Evolutionary conservation across 2,888 invertebrate genomes (phyloP).

Genomic region (Volucella zonaria): DNA sequence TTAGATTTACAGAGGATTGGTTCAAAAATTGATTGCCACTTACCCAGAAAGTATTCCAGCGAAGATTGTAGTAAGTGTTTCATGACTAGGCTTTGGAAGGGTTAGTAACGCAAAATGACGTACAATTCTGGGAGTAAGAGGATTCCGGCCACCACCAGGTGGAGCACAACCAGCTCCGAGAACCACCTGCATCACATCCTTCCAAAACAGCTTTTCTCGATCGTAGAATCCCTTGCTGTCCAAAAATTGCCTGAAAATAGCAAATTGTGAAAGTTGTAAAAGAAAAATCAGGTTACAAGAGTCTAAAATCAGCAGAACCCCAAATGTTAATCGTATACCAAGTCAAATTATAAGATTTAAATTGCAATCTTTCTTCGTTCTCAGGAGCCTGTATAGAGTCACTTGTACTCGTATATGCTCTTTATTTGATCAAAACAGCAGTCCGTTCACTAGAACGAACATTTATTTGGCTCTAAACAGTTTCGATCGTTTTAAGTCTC

Average conservation of each 20-base stretch:
- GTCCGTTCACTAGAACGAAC: too few species aligned
- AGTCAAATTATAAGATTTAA: neutral
- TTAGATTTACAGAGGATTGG: neutral
- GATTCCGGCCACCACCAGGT: conserved; percentile 94
- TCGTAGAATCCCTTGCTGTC: conserved; percentile 90
- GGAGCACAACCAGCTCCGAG: conserved; percentile 95
- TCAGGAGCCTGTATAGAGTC: too few species aligned
- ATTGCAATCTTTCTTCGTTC: too few species aligned
- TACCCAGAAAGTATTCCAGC: conserved; percentile 80
- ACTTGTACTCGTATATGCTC: too few species aligned
- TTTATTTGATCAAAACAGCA: too few species aligned
- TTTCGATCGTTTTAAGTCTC: too few species aligned
- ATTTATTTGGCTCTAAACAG: too few species aligned
- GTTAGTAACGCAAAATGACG: conserved; percentile 94
- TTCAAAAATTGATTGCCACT: conserved; percentile 2
- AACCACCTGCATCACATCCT: conserved; percentile 91
- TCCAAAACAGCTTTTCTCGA: conserved; percentile 94
- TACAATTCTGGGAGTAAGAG: conserved; percentile 91
- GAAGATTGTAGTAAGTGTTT: conserved; percentile 81
- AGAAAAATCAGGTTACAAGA: too few species aligned
- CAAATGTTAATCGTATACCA: too few species aligned
- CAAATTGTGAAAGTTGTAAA: neutral
- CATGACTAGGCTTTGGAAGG: conserved; percentile 89
- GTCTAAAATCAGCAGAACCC: too few species aligned
- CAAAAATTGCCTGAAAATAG: conserved; percentile 79